These are phyloP conservation scores for Phoxinus dragarum DNA, from an alignment of 2,797 vertebrate species.

Conservation along the genomic window DNA sequence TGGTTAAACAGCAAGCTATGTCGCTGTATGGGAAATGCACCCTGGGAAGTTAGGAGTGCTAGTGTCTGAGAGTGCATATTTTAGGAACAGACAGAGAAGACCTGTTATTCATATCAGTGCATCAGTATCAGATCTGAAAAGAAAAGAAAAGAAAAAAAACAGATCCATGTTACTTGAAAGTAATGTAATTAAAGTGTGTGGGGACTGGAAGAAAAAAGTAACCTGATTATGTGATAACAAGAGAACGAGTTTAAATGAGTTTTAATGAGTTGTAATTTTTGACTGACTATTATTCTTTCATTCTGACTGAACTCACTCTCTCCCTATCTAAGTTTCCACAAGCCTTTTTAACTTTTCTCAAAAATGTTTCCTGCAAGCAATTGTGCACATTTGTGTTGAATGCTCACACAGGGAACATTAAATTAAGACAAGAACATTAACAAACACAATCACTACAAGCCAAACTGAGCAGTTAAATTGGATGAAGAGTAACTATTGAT, in stretches of 20 bases:
- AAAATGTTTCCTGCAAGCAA: background rate
- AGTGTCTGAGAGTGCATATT: background rate
- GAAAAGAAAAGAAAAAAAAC: background rate
- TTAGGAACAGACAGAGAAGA: background rate
- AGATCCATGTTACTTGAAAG: background rate
- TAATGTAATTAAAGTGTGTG: background rate
- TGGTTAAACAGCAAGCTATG: too few relatives aligned
- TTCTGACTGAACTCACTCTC: background rate
- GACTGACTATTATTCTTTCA: background rate
- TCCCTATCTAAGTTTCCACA: background rate
- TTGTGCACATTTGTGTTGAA: conserved; percentile 6
- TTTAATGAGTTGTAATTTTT: background rate
- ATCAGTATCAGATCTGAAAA: background rate
- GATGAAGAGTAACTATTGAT: conserved; percentile 39
- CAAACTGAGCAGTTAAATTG: conserved; percentile 14
- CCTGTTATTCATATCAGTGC: background rate
- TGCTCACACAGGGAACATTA: background rate
- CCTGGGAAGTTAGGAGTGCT: background rate
- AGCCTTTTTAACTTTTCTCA: background rate
- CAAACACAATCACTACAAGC: conserved; percentile 1
- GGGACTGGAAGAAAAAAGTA: background rate
- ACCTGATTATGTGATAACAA: background rate
- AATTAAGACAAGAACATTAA: conserved; percentile 1
- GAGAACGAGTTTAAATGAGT: background rate
- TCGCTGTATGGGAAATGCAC: too few relatives aligned